These are phyloP conservation scores for Melinaea marsaeus DNA, from an alignment of 2,888 invertebrate genomes.

Conservation along the genomic window DNA sequence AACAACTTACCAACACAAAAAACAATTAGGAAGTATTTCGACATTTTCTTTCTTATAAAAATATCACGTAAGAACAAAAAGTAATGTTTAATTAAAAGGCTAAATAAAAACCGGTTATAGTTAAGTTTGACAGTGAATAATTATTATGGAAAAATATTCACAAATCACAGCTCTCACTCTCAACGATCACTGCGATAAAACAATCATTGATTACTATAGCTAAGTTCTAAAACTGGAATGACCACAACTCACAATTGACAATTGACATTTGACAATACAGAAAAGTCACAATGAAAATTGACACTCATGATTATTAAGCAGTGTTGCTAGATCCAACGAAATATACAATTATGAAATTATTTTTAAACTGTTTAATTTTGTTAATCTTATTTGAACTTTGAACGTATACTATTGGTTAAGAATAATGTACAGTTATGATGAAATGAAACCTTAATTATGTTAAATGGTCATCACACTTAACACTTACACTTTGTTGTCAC, in stretches of 20 bases:
- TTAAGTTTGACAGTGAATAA: not conserved
- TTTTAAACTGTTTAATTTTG: no score
- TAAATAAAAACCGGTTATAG: slow-evolving; percentile 6
- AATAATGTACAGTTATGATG: no score
- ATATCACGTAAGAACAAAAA: not conserved
- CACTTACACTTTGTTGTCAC: no score
- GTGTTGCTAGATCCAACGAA: no score
- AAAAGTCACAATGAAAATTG: no score
- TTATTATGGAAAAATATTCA: not conserved
- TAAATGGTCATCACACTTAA: no score
- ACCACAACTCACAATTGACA: slow-evolving; percentile 1
- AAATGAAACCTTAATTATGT: no score
- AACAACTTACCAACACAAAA: slow-evolving; percentile 38
- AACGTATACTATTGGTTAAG: no score
- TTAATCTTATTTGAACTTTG: no score
- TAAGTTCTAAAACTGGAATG: not conserved
- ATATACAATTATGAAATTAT: no score
- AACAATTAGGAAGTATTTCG: slow-evolving; percentile 34
- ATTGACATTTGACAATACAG: not conserved
- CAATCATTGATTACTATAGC: not conserved
- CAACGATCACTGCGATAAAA: not conserved
- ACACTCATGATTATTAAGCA: no score
- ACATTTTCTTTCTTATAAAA: slow-evolving; percentile 30
- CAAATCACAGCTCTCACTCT: not conserved
- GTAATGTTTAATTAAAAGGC: not conserved